Conservation (phyloP, 2,888 invertebrate species). For the Hetaerina titia region DNA sequence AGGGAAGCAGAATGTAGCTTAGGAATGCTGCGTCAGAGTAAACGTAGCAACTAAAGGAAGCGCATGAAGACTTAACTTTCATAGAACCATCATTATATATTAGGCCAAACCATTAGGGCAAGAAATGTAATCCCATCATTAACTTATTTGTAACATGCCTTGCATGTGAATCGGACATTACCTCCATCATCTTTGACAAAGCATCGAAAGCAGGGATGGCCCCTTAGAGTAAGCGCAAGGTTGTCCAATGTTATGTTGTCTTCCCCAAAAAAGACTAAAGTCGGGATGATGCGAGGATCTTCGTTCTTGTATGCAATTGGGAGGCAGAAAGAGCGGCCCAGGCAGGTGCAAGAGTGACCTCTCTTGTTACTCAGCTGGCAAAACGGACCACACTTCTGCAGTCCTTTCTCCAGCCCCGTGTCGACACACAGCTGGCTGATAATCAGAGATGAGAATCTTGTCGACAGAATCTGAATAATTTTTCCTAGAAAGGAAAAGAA, state of each 20-base stretch:
- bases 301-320: not conserved
- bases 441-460: conserved; percentile 17
- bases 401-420: not conserved
- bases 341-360: conserved; percentile 32
- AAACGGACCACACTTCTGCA: conserved; percentile 36
- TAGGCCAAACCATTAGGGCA: conserved; percentile 23
- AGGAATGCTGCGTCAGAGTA: not conserved
- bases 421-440: conserved; percentile 47
- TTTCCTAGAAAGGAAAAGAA: conserved; percentile 2
- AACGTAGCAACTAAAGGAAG: not conserved
- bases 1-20: not conserved
- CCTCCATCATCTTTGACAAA: conserved; percentile 58
- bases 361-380: conserved; percentile 5
- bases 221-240: conserved; percentile 42
- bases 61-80: not conserved
- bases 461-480: conserved; percentile 15
- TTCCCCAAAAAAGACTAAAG: conserved; percentile 50
- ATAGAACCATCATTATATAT: not conserved
- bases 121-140: not conserved
- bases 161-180: conserved; percentile 16
- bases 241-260: conserved; percentile 53
- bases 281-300: conserved; percentile 15
- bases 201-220: conserved; percentile 48
- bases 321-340: conserved; percentile 53
- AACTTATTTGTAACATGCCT: conserved; percentile 36